These are phyloP conservation scores for Aurelia sp. DNA, from an alignment of 30 jellyfish, hydroid and myxozoan species.

Conservation along the genomic window DNA sequence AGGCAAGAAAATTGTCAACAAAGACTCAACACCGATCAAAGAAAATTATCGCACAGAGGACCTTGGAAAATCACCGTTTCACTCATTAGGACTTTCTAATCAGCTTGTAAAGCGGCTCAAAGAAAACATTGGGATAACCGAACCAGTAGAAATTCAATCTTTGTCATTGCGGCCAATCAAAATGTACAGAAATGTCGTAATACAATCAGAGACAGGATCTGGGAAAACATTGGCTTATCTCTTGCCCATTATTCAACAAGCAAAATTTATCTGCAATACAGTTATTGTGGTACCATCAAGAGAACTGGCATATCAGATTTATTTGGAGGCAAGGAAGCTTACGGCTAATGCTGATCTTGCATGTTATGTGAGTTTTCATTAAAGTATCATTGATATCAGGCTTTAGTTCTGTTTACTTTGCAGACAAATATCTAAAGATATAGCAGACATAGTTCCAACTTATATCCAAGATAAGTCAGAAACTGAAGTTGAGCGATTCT, in stretches of 20 bases:
- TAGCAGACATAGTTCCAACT: no score
- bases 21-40: no score
- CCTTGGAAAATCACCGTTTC: conserved; percentile 28
- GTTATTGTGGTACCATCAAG: conserved; percentile 92
- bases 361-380: conserved; percentile 50
- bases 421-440: no score
- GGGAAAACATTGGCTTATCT: conserved; percentile 93
- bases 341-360: conserved; percentile 44
- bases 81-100: conserved; percentile 38
- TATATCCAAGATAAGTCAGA: no score
- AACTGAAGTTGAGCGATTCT: no score
- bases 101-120: conserved; percentile 21
- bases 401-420: not conserved
- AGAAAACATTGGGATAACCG: conserved; percentile 39
- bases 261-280: conserved; percentile 71
- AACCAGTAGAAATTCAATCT: conserved; percentile 76
- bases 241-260: conserved; percentile 82
- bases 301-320: conserved; percentile 95
- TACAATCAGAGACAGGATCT: conserved; percentile 95
- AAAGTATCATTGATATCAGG: not conserved
- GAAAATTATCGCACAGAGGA: not conserved
- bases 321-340: conserved; percentile 76
- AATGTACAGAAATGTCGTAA: conserved; percentile 45
- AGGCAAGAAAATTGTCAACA: no score
- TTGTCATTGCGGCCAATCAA: conserved; percentile 66